These are phyloP conservation scores for Tenthredo mesomela DNA, from an alignment of 2,888 invertebrate genomes.

Conservation along the genomic window DNA sequence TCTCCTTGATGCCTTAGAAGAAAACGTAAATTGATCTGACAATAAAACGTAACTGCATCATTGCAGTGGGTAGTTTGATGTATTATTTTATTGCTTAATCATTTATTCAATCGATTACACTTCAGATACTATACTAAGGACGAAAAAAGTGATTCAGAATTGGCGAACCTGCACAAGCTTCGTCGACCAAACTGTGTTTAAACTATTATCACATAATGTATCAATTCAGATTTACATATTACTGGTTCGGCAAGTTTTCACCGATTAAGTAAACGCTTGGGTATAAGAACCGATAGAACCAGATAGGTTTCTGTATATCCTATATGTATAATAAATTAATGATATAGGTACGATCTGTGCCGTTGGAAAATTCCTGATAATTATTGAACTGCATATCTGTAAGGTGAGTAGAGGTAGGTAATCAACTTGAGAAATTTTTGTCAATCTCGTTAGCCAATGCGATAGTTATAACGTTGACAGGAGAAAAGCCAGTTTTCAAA, in stretches of 20 bases:
- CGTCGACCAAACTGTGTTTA: background rate
- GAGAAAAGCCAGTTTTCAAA: background rate
- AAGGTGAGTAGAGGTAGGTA: background rate
- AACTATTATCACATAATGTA: background rate
- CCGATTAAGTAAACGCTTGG: background rate
- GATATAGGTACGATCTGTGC: background rate
- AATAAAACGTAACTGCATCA: background rate
- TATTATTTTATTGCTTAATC: constrained; percentile 10
- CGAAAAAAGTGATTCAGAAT: background rate
- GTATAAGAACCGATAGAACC: background rate
- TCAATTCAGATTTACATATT: background rate
- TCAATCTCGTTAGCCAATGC: background rate
- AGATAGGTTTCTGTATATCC: background rate
- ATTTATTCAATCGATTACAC: background rate
- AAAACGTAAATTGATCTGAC: constrained; percentile 12
- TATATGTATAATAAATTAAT: background rate
- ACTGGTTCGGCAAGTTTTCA: background rate
- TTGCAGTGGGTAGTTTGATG: constrained; percentile 9
- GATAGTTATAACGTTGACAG: background rate
- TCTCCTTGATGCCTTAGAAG: constrained; percentile 22
- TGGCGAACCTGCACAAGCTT: background rate
- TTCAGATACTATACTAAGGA: background rate
- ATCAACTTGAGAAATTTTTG: background rate
- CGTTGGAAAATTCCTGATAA: background rate
- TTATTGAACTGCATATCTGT: background rate